Evolutionary conservation across 2,888 invertebrate species (phyloP).

Genomic region (Alcis repandata): DNA sequence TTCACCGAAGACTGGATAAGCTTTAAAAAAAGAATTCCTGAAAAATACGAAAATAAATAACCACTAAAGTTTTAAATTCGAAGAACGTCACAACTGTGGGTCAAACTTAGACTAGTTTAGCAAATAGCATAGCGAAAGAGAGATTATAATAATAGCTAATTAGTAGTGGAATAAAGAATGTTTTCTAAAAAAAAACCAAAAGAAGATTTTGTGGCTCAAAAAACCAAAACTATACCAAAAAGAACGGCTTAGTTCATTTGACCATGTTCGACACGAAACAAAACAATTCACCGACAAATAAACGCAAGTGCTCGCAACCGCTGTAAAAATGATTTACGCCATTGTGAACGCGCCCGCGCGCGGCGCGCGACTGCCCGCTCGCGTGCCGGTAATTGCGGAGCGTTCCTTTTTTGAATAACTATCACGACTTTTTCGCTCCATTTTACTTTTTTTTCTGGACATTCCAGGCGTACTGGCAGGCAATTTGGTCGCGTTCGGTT

Average conservation of each 20-base stretch:
- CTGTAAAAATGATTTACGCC: constrained; percentile 51
- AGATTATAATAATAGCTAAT: no score
- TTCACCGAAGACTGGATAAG: no score
- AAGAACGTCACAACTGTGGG: no score
- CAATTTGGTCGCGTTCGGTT: constrained; percentile 76
- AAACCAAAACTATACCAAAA: neutral
- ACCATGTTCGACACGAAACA: constrained; percentile 21
- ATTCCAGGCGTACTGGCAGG: constrained; percentile 75
- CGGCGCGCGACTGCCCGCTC: constrained; percentile 83
- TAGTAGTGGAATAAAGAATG: neutral
- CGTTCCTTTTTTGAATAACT: constrained; percentile 85
- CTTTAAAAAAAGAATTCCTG: no score
- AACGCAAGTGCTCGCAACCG: constrained; percentile 38
- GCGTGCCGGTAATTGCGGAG: constrained; percentile 84
- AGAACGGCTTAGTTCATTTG: constrained; percentile 11
- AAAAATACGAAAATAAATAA: no score
- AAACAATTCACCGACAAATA: constrained; percentile 32
- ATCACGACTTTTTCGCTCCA: constrained; percentile 86
- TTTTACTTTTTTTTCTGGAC: constrained; percentile 75
- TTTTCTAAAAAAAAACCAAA: neutral
- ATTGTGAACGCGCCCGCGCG: constrained; percentile 66
- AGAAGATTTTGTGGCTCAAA: neutral
- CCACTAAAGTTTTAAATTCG: no score
- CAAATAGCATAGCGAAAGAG: no score
- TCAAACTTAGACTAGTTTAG: no score